These are phyloP conservation scores for Caenorhabditis uteleia DNA, from an alignment of 2,888 invertebrate genomes.

Conservation along the genomic window DNA sequence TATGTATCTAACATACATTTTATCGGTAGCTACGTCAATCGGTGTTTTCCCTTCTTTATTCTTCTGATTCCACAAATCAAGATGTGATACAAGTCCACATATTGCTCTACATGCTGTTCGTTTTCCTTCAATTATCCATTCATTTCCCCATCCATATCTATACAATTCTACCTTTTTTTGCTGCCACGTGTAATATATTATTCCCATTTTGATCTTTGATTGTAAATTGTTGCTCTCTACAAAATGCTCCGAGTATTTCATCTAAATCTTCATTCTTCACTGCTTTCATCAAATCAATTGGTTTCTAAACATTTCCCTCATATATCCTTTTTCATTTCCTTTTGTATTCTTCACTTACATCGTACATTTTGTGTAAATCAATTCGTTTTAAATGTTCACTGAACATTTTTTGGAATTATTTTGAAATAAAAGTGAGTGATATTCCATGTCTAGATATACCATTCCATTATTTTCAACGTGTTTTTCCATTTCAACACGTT, in stretches of 20 bases:
- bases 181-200: slow-evolving; percentile 24
- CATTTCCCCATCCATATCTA: too few species aligned
- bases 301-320: background rate
- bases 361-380: slow-evolving; percentile 23
- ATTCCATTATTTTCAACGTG: background rate
- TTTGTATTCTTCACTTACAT: background rate
- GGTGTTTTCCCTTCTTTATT: slow-evolving; percentile 39
- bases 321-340: background rate
- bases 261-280: background rate
- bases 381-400: slow-evolving; percentile 21
- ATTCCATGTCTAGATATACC: background rate
- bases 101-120: slow-evolving; percentile 17
- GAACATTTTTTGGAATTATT: too few species aligned
- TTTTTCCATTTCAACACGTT: background rate
- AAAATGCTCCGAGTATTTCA: slow-evolving; percentile 11
- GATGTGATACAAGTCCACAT: slow-evolving; percentile 11
- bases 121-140: too few species aligned
- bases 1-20: slow-evolving; percentile 5
- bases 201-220: slow-evolving; percentile 22
- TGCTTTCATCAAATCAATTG: background rate
- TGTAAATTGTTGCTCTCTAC: slow-evolving; percentile 21
- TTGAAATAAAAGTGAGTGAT: too few species aligned
- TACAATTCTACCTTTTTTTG: too few species aligned
- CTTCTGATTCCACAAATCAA: slow-evolving; percentile 28
- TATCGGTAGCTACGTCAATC: slow-evolving; percentile 28